A percentile compares a stretch with the other conserved stretches of the same genome.
phyloP scores from a whole-genome alignment of 2,888 invertebrate genomes.

The Hofmannophila pseudospretella region DNA sequence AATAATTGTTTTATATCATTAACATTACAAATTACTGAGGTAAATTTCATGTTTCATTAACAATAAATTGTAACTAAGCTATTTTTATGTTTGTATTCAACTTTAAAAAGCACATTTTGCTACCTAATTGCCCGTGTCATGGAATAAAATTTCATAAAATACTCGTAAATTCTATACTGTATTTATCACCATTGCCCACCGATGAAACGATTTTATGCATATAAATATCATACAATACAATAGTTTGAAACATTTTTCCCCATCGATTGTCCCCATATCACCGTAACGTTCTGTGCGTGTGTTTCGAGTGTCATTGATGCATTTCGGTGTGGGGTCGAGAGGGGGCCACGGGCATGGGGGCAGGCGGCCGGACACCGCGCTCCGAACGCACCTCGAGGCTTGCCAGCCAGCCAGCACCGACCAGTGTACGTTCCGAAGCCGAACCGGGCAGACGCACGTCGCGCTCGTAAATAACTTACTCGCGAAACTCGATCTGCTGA shows the following conservation, averaged over 20 bases:
- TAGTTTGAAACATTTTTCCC: conserved; percentile 27
- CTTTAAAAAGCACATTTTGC: too few relatives aligned
- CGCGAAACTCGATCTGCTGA: conserved; percentile 61
- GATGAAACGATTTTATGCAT: neutral
- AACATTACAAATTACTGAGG: too few relatives aligned
- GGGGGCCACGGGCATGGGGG: conserved; percentile 44
- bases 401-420: conserved; percentile 3
- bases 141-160: too few relatives aligned
- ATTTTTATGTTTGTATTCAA: too few relatives aligned
- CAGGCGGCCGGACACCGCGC: conserved; percentile 43
- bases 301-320: conserved; percentile 74
- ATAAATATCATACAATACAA: neutral
- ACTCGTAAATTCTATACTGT: too few relatives aligned
- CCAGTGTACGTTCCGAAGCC: conserved; percentile 37
- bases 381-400: conserved; percentile 24
- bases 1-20: too few relatives aligned
- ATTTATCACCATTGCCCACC: too few relatives aligned
- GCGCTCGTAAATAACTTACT: conserved; percentile 59
- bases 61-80: too few relatives aligned
- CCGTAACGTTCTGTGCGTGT: conserved; percentile 63
- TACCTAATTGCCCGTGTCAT: too few relatives aligned
- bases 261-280: conserved; percentile 55
- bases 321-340: conserved; percentile 68
- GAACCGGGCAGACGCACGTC: conserved; percentile 58
- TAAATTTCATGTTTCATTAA: too few relatives aligned